Evolutionary conservation across 2,888 invertebrate species (phyloP).

Genomic region (Amiota communis): DNA sequence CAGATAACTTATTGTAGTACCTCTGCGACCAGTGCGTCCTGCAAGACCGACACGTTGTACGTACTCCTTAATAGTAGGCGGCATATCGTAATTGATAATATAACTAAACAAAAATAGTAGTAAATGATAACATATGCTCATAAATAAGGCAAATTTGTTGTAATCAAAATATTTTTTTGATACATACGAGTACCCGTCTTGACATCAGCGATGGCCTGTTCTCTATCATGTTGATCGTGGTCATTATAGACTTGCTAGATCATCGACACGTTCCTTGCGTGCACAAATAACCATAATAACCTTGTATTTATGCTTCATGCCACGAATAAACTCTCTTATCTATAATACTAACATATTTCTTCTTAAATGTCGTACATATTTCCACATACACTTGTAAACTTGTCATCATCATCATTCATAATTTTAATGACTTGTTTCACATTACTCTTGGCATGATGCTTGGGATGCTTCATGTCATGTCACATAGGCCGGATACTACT

Average conservation of each 20-base stretch:
- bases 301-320: conserved; percentile 85
- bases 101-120: too few relatives aligned
- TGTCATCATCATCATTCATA: too few relatives aligned
- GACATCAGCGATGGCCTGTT: too few relatives aligned
- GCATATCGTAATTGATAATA: conserved; percentile 95
- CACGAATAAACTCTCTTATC: conserved; percentile 80
- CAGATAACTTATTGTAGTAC: conserved; percentile 87
- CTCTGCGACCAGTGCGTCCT: conserved; percentile 90
- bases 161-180: conserved; percentile 90
- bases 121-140: too few relatives aligned
- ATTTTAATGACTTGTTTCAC: too few relatives aligned
- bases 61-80: conserved; percentile 95
- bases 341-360: conserved; percentile 60
- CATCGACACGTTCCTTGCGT: conserved; percentile 87
- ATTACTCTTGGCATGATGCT: too few relatives aligned
- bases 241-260: conserved; percentile 90
- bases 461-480: too few relatives aligned
- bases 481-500: background rate
- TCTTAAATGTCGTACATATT: background rate
- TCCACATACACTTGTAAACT: too few relatives aligned
- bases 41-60: conserved; percentile 94
- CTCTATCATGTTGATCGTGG: conserved; percentile 88
- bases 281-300: conserved; percentile 93
- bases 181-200: conserved; percentile 83
- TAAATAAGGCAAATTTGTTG: conserved; percentile 98